Evolutionary conservation across 2,797 vertebrate species (phyloP).

Genomic region (Crenichthys baileyi): DNA sequence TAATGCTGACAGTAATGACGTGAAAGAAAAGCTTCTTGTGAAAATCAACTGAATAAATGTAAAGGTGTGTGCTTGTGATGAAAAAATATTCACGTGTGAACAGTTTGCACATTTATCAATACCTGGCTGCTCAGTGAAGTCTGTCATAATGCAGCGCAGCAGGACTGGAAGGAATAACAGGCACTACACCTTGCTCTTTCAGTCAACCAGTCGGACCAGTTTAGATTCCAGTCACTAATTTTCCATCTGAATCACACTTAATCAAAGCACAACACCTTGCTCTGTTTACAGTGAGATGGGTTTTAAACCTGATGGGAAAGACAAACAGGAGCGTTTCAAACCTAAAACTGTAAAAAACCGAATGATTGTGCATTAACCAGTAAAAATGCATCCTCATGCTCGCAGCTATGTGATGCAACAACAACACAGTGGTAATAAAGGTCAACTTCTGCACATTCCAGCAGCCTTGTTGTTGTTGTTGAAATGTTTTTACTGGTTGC

Average conservation of each 20-base stretch:
- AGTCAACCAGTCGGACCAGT: slow-evolving; percentile 41
- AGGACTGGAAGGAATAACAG: slow-evolving; percentile 11
- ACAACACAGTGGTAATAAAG: not conserved
- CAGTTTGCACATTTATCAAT: not conserved
- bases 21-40: not conserved
- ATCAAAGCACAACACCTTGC: too few relatives aligned
- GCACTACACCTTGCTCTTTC: not conserved
- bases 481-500: slow-evolving; percentile 1
- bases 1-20: not conserved
- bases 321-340: not conserved
- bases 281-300: not conserved
- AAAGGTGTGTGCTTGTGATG: not conserved
- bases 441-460: not conserved
- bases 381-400: slow-evolving; percentile 2
- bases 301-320: not conserved
- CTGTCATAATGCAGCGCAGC: not conserved
- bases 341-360: not conserved
- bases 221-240: slow-evolving; percentile 18
- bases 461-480: not conserved
- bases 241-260: not conserved
- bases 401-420: not conserved
- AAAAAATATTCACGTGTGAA: not conserved
- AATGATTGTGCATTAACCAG: not conserved
- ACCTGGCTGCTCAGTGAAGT: not conserved
- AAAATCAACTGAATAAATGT: not conserved